Evolutionary conservation across 2,888 invertebrate genomes (phyloP).

Genomic region (Meandrusa payeni): DNA sequence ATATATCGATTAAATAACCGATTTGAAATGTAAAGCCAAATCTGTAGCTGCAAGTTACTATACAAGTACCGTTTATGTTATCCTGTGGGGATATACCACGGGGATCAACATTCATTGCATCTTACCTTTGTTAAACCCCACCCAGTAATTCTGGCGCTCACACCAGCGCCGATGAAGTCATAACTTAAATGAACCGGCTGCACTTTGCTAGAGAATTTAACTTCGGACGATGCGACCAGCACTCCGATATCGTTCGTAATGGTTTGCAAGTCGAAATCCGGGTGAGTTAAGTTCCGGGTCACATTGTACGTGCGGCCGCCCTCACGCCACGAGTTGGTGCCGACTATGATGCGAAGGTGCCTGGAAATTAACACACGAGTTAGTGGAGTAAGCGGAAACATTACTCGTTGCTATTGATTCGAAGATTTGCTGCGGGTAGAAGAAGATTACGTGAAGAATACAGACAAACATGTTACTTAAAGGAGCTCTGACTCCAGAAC

Average conservation of each 20-base stretch:
- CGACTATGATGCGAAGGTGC: conserved; percentile 44
- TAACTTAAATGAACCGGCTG: conserved; percentile 35
- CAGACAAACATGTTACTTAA: too few species aligned
- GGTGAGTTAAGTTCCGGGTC: conserved; percentile 48
- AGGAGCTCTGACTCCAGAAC: too few species aligned
- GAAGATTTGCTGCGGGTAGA: too few species aligned
- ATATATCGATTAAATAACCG: too few species aligned
- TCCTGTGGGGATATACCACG: too few species aligned
- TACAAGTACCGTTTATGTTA: too few species aligned
- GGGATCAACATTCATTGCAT: too few species aligned
- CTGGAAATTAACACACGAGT: conserved; percentile 35
- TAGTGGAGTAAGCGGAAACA: too few species aligned
- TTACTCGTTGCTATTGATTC: too few species aligned
- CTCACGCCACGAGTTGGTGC: conserved; percentile 53
- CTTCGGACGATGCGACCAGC: conserved; percentile 37
- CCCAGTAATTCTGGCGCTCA: conserved; percentile 39
- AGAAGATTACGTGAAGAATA: too few species aligned
- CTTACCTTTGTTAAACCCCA: conserved; percentile 59
- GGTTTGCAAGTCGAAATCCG: conserved; percentile 39
- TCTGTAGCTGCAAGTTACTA: too few species aligned
- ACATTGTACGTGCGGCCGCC: conserved; percentile 45
- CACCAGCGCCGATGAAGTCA: conserved; percentile 31
- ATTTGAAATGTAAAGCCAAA: too few species aligned
- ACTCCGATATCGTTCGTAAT: conserved; percentile 61
- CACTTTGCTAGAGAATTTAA: conserved; percentile 31